Evolutionary conservation across 2,113 vertebrate species (phyloP).

Genomic region (Dolichotis patagonum): DNA sequence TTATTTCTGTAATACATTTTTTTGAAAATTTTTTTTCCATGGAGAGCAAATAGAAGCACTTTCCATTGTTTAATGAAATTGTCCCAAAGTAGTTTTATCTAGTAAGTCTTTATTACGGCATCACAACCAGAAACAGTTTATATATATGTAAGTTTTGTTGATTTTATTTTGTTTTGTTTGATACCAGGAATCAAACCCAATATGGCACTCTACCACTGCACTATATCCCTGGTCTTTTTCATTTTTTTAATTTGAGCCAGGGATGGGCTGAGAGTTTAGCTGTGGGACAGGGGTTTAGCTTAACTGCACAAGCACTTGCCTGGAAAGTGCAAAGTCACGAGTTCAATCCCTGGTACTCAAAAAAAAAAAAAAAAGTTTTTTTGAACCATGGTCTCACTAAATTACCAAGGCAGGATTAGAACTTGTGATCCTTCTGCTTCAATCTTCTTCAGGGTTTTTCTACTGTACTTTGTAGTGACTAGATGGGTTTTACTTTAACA

Average conservation of each 20-base stretch:
- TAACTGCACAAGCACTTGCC: no score
- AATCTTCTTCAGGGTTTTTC: background rate
- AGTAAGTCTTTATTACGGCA: rapidly evolving
- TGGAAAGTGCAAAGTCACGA: no score
- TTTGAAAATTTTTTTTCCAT: background rate
- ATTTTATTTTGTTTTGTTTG: background rate
- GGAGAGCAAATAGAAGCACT: background rate
- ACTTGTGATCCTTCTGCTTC: background rate
- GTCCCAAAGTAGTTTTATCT: slow-evolving; percentile 2
- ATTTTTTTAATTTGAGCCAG: background rate
- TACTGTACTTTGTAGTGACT: background rate
- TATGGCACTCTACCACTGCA: background rate
- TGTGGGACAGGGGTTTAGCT: no score
- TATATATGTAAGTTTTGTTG: background rate
- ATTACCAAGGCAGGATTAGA: background rate
- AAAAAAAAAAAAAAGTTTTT: no score
- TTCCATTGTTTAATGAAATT: background rate
- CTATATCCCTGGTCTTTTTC: background rate
- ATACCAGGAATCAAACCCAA: background rate
- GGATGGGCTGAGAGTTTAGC: no score
- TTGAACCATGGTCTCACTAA: background rate
- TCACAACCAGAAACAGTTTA: background rate
- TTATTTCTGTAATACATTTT: background rate
- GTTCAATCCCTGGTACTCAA: no score
- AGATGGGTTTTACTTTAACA: background rate